Evolutionary conservation across 2,113 vertebrate species (phyloP).

Genomic region (Leucoraja erinaceus): DNA sequence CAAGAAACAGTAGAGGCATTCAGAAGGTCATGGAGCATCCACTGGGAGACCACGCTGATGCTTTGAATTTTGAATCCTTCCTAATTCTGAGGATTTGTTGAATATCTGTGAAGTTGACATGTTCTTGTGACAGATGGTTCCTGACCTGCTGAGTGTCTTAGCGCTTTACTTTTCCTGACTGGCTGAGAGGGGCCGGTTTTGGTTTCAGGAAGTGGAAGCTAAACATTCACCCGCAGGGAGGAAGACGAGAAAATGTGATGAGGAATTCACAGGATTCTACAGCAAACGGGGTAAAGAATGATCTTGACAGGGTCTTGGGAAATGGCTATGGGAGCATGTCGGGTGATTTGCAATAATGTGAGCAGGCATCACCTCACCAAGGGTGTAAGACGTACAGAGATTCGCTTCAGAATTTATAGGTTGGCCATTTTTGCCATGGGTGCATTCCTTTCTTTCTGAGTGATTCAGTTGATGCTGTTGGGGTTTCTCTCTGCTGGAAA

Average conservation of each 20-base stretch:
- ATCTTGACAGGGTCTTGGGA: background rate
- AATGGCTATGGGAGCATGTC: background rate
- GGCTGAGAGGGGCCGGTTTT: background rate
- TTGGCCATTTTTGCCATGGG: no score
- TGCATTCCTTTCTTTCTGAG: background rate
- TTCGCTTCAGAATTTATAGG: background rate
- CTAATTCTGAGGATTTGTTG: background rate
- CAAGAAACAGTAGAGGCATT: background rate
- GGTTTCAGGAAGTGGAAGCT: constrained; percentile 12
- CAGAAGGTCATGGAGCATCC: background rate
- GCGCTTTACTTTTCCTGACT: background rate
- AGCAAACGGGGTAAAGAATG: background rate
- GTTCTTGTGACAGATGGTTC: background rate
- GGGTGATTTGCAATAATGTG: background rate
- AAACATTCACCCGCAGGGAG: background rate
- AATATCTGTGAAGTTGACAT: background rate
- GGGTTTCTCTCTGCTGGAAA: background rate
- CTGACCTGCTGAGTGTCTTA: constrained; percentile 17
- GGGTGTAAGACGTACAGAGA: background rate
- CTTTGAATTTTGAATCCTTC: constrained; percentile 17
- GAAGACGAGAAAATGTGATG: background rate
- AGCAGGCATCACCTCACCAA: background rate
- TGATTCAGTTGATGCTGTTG: background rate
- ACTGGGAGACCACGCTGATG: background rate
- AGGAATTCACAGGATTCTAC: background rate